Base-by-base conservation (phyloP, 2,888 invertebrate species). In the Temnothorax unifasciatus region DNA sequence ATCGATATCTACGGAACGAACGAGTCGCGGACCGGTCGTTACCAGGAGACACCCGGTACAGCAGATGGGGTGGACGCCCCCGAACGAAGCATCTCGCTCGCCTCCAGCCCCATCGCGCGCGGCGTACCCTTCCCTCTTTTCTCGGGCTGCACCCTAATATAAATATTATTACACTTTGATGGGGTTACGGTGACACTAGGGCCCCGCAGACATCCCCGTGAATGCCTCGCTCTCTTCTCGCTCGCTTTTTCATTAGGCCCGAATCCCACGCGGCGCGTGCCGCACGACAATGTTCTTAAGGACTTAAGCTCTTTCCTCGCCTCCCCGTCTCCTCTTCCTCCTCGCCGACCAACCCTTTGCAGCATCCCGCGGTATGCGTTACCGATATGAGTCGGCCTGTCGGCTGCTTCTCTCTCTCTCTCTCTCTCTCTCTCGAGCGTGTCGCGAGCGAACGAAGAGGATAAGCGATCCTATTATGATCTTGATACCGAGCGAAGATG, bases 81-180 rank as follows among this genome's bases (percentile, higher is more conserved):
- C 88, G 29, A 29, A 29, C 86, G 82, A 89, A 88, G 88, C 86
- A 85, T 88, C 88, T 87, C 82, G 85, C 86, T 90, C 91, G 91
- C 90, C 90, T 34, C 87, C 86, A 85, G 86, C 89, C 90, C 87
- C 84, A 85, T 13, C 13, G 47, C 18, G 66, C 64, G 44, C 82
- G 84, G 73, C 82, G 75, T 89, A 41, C 88, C 82, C 92, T 86
- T 92, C 92, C 94, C 92, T 92, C 93, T 92, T 92, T 90, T 57
- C 41, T 41, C 89, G 87, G 87, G 92, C 92, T 92, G 92, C 93
- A 91, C 94, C 94, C 94, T 94, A 94, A 95, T 95, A 95, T 95
- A 95, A 95, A 95, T 95, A 95, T 95, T 95, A 94, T 95, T 95
- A 94, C 94, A 94, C 93, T 94, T 95, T 94, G 94, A 95, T 95